phyloP scores from a whole-genome alignment of 2,888 invertebrate genomes.

The Tenthredo distinguenda region DNA sequence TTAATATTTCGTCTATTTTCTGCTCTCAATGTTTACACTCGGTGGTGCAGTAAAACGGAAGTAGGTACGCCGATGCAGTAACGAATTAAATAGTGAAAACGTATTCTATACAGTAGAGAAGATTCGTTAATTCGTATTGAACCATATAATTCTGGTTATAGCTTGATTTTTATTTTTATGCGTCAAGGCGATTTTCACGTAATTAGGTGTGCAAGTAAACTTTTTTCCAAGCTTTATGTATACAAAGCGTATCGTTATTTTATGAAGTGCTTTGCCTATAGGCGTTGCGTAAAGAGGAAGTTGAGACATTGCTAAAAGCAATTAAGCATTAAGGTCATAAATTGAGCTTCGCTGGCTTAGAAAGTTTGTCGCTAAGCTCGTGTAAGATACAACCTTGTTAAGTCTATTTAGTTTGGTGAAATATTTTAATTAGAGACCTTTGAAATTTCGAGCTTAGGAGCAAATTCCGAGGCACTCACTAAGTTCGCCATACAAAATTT shows the following conservation, averaged over 20 bases:
- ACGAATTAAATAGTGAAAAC: background rate
- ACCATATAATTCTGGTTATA: background rate
- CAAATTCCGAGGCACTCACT: background rate
- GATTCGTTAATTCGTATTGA: background rate
- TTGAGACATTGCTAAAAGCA: conserved; percentile 16
- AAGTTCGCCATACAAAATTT: background rate
- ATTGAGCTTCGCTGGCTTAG: conserved; percentile 18
- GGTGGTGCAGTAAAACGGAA: conserved; percentile 61
- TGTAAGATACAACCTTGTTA: conserved; percentile 7
- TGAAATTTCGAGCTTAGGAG: background rate
- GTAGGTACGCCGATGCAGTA: conserved; percentile 50
- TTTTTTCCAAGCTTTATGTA: background rate
- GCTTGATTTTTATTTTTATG: background rate
- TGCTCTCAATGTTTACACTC: conserved; percentile 69
- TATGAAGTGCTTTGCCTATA: background rate
- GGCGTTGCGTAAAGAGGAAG: conserved; percentile 19
- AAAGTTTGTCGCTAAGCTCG: conserved; percentile 14
- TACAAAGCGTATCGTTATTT: conserved; percentile 11
- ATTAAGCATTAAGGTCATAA: conserved; percentile 38
- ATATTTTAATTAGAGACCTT: conserved; percentile 34
- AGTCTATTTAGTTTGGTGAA: conserved; percentile 20
- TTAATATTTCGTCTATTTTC: conserved; percentile 70
- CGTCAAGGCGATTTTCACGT: background rate
- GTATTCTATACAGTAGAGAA: background rate
- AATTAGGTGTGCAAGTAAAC: background rate